These are phyloP conservation scores for Muricea muricata DNA, from an alignment of 92 coral and sea anemone genomes.

Conservation along the genomic window DNA sequence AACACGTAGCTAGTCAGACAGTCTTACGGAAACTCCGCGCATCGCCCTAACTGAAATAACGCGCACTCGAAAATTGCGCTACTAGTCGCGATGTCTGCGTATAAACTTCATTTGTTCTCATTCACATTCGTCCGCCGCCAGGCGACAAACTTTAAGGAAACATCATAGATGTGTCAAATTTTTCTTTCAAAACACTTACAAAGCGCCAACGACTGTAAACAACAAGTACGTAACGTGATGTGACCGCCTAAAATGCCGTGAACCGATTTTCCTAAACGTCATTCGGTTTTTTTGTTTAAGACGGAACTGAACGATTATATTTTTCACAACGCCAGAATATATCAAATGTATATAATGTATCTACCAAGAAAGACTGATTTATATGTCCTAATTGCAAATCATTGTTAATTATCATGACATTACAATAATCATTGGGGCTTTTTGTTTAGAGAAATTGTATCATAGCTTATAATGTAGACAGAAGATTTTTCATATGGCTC, in stretches of 20 bases:
- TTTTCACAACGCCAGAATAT: neutral
- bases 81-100: constrained; percentile 36
- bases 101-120: neutral
- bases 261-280: too few relatives aligned
- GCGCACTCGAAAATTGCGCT: constrained; percentile 26
- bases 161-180: neutral
- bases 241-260: too few relatives aligned
- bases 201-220: too few relatives aligned
- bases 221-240: too few relatives aligned
- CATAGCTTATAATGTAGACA: too few relatives aligned
- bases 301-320: constrained; percentile 10
- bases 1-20: constrained; percentile 47
- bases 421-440: too few relatives aligned
- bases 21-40: constrained; percentile 33
- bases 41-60: constrained; percentile 27
- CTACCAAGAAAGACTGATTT: neutral
- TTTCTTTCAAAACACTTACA: neutral
- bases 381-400: neutral
- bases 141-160: constrained; percentile 25
- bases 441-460: too few relatives aligned
- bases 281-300: neutral
- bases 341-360: neutral
- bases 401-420: neutral
- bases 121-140: neutral
- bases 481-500: too few relatives aligned